These are phyloP conservation scores for Formica aserva DNA, from an alignment of 2,888 invertebrate genomes.

Conservation along the genomic window DNA sequence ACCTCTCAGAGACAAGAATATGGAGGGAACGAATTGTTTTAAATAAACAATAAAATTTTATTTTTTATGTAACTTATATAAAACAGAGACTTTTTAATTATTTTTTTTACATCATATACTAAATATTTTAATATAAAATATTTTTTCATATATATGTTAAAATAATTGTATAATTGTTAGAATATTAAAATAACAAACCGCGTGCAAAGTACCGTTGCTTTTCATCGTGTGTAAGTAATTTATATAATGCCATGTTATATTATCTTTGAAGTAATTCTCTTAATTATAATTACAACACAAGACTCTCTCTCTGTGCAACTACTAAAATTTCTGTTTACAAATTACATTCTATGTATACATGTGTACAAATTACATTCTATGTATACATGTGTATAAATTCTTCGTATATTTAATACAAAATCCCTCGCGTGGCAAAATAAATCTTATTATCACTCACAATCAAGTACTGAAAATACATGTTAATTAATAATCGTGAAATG, in stretches of 20 bases:
- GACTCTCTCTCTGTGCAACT: not conserved
- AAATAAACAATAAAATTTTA: not conserved
- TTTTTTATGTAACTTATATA: not conserved
- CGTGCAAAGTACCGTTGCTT: not conserved
- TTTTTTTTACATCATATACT: not conserved
- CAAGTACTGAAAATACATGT: not conserved
- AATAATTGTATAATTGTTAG: constrained; percentile 17
- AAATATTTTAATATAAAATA: constrained; percentile 3
- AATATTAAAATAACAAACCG: constrained; percentile 15
- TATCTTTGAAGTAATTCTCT: not conserved
- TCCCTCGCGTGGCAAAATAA: not conserved
- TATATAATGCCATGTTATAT: not conserved
- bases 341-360: not conserved
- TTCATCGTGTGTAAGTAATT: not conserved
- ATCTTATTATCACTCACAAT: not conserved
- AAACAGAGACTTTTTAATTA: not conserved
- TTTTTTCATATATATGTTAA: not conserved
- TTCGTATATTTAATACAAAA: not conserved
- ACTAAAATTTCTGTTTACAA: not conserved
- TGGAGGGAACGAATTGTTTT: not conserved
- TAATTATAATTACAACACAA: not conserved
- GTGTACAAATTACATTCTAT: not conserved
- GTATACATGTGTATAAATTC: not conserved
- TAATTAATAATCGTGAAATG: constrained; percentile 44
- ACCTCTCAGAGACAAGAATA: not conserved